Conservation (phyloP, 2,888 invertebrate genomes). For the Limnephilus rhombicus region DNA sequence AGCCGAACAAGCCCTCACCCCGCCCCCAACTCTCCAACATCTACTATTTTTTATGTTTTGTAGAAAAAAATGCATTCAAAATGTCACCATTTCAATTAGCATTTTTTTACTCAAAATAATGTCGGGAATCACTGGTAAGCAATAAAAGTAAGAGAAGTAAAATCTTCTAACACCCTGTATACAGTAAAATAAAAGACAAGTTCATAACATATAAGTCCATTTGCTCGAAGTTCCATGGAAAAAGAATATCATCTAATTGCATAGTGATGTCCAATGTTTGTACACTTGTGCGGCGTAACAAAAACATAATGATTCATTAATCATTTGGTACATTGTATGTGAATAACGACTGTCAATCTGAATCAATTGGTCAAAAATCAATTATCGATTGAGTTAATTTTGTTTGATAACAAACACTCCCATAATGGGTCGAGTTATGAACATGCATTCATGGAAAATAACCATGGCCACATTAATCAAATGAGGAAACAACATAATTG, state of each 20-base stretch:
- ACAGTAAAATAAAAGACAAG: too few species aligned
- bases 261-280: neutral
- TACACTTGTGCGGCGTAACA: neutral
- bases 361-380: neutral
- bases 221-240: neutral
- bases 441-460: neutral
- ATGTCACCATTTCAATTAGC: too few species aligned
- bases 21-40: too few species aligned
- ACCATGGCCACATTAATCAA: neutral
- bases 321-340: neutral
- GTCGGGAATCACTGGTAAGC: too few species aligned
- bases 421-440: neutral
- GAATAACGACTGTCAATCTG: neutral
- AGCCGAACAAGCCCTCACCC: too few species aligned
- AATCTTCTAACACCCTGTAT: too few species aligned
- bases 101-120: too few species aligned
- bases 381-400: slow-evolving; percentile 1
- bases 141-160: too few species aligned
- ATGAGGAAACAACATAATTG: neutral
- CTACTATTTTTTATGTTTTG: too few species aligned
- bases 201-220: too few species aligned
- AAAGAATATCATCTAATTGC: neutral
- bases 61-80: too few species aligned
- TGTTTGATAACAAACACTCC: neutral
- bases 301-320: too few species aligned